Percentiles rank a stretch among this genome's conserved stretches.
Evolutionary conservation across 2,888 invertebrate genomes (phyloP).

Genomic region (Xylophagus ater): DNA sequence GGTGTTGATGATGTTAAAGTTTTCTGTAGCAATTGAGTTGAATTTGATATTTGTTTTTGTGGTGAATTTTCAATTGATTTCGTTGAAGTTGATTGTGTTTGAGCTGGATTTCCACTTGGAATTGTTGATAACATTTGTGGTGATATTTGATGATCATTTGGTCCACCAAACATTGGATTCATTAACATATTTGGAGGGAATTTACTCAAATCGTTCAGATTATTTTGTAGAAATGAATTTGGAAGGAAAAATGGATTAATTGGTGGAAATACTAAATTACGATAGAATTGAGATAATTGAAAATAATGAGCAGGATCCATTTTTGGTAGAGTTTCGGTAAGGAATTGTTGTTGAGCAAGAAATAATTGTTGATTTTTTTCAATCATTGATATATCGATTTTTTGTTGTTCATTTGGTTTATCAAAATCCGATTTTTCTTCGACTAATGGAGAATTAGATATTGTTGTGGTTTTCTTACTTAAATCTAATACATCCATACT

Average conservation of each 20-base stretch:
- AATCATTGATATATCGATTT: slow-evolving; percentile 34
- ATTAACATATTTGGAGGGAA: slow-evolving; percentile 41
- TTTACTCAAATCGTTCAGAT: slow-evolving; percentile 49
- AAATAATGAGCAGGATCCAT: slow-evolving; percentile 47
- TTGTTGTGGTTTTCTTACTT: slow-evolving; percentile 54
- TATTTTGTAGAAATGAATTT: slow-evolving; percentile 42
- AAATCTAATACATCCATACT: slow-evolving; percentile 73
- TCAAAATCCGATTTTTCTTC: slow-evolving; percentile 15
- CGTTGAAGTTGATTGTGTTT: slow-evolving; percentile 9
- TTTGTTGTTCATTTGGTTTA: slow-evolving; percentile 17
- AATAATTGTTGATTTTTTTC: slow-evolving; percentile 49
- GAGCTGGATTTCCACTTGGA: slow-evolving; percentile 4
- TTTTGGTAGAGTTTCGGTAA: slow-evolving; percentile 50
- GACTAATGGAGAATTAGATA: slow-evolving; percentile 21
- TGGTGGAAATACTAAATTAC: slow-evolving; percentile 46
- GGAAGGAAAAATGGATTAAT: slow-evolving; percentile 55
- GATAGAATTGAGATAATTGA: slow-evolving; percentile 51
- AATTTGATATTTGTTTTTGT: slow-evolving; percentile 14
- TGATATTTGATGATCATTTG: slow-evolving; percentile 10
- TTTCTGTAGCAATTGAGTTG: slow-evolving; percentile 16
- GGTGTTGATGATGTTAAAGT: slow-evolving; percentile 16
- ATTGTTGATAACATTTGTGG: slow-evolving; percentile 7
- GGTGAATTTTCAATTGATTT: slow-evolving; percentile 7
- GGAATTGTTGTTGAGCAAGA: slow-evolving; percentile 54
- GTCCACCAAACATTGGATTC: slow-evolving; percentile 32